Evolutionary conservation across 1,140 invertebrate genomes (phyloP).

Genomic region (Stegodyphus mimosarum): DNA sequence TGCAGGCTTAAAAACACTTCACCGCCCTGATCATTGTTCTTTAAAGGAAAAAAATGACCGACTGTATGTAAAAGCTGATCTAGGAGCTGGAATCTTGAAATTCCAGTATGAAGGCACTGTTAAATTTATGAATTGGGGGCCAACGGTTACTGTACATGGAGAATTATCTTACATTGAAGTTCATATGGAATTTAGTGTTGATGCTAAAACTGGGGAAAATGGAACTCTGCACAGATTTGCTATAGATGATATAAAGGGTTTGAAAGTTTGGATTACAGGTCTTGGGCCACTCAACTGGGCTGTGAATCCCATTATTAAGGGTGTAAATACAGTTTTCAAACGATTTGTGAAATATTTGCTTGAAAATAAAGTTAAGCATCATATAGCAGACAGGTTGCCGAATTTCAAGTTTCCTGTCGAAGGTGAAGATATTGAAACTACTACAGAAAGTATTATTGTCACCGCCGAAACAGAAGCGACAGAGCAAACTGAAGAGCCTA

Average conservation of each 20-base stretch:
- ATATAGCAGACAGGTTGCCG: constrained; percentile 3
- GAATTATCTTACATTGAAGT: constrained; percentile 19
- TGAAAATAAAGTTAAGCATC: constrained; percentile 18
- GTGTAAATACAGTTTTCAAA: constrained; percentile 12
- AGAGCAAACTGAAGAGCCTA: background rate
- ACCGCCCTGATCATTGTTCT: constrained; percentile 11
- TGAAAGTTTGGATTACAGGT: constrained; percentile 23
- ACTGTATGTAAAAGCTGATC: background rate
- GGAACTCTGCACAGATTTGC: constrained; percentile 15
- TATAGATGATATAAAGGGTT: constrained; percentile 22
- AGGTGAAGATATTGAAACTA: background rate
- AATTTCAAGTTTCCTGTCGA: constrained; percentile 33
- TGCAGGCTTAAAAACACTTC: constrained; percentile 16
- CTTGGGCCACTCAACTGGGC: constrained; percentile 19
- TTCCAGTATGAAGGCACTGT: constrained; percentile 6
- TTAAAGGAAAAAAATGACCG: background rate
- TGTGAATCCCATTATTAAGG: constrained; percentile 11
- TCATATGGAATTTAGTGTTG: constrained; percentile 21
- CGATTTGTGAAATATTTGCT: background rate
- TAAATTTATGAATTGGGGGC: constrained; percentile 24
- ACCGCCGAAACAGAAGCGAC: background rate
- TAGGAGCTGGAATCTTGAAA: constrained; percentile 38
- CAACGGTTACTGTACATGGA: constrained; percentile 8
- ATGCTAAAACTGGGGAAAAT: constrained; percentile 16
- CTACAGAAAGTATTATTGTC: background rate